Conservation (phyloP, 2,888 invertebrate species). For the Pyrocoelia pectoralis region DNA sequence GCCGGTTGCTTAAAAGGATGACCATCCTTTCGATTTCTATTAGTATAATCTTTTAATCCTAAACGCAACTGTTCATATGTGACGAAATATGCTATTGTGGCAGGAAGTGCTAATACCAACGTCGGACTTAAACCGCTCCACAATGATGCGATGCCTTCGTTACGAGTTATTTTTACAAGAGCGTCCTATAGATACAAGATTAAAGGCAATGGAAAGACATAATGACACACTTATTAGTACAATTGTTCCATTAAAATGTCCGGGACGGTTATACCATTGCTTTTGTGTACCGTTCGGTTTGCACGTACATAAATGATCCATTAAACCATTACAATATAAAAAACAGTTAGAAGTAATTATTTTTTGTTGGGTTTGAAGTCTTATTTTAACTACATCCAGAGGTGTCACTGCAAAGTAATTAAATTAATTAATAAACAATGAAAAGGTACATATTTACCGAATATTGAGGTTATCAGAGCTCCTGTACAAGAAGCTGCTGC, state of each 20-base stretch:
- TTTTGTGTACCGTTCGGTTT: constrained; percentile 59
- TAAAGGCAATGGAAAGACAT: constrained; percentile 18
- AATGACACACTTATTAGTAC: constrained; percentile 56
- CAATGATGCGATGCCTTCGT: constrained; percentile 88
- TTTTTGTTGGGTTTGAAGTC: constrained; percentile 94
- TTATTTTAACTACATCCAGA: constrained; percentile 98
- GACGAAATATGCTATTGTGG: constrained; percentile 97
- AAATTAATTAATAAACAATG: no score
- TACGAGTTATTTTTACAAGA: constrained; percentile 86
- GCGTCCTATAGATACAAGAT: constrained; percentile 78
- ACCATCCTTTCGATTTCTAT: constrained; percentile 56
- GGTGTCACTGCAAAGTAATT: constrained; percentile 85
- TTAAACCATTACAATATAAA: constrained; percentile 96
- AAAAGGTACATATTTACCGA: constrained; percentile 74
- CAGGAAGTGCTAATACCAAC: constrained; percentile 92
- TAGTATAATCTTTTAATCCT: constrained; percentile 68
- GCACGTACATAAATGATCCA: constrained; percentile 97
- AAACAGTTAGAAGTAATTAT: constrained; percentile 87
- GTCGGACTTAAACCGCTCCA: constrained; percentile 99
- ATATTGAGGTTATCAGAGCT: constrained; percentile 86
- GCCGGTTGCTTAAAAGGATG: constrained; percentile 63
- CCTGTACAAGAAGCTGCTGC: constrained; percentile 88
- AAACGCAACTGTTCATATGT: constrained; percentile 90
- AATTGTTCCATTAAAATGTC: constrained; percentile 81
- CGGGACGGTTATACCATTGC: constrained; percentile 69